A percentile compares a stretch with the other conserved stretches of the same genome.
phyloP scores from a whole-genome alignment of 2,888 invertebrate species.

The Parapristionchus giblindavisi region DNA sequence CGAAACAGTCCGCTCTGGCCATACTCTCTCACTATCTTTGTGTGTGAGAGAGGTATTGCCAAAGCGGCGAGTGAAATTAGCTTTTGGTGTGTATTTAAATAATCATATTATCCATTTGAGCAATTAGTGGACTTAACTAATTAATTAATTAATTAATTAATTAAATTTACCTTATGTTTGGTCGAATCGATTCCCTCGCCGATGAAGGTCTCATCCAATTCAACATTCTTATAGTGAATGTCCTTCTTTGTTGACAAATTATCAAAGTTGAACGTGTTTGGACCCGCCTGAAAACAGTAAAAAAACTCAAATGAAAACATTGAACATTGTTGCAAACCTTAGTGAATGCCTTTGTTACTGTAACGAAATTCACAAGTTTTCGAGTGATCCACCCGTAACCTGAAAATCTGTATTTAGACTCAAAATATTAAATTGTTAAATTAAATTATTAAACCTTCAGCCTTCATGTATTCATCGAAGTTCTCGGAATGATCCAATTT shows the following conservation, averaged over 20 bases:
- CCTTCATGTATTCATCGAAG: constrained; percentile 40
- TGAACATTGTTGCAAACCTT: constrained; percentile 33
- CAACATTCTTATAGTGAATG: constrained; percentile 61
- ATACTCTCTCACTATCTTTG: too few species aligned
- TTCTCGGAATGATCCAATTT: constrained; percentile 39
- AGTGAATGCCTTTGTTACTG: constrained; percentile 49
- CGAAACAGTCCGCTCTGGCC: too few species aligned
- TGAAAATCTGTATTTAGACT: background rate
- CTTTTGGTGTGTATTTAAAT: too few species aligned
- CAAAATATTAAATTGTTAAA: background rate
- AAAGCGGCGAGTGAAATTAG: too few species aligned
- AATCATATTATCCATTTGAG: background rate
- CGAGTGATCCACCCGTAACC: constrained; percentile 56
- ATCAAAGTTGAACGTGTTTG: constrained; percentile 48
- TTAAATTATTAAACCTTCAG: constrained; percentile 15
- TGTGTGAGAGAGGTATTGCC: too few species aligned
- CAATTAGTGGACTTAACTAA: background rate
- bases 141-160: background rate
- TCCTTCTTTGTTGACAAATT: constrained; percentile 66
- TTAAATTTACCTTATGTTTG: constrained; percentile 56
- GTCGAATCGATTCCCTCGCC: constrained; percentile 65
- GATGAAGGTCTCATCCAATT: constrained; percentile 59
- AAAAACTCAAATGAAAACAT: background rate
- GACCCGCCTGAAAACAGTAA: constrained; percentile 39
- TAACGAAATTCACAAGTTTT: constrained; percentile 50